A percentile compares a stretch with the other conserved stretches of the same genome.
Conservation (phyloP, 53 echinoderm and acorn worm genomes). For the Temnopleurus reevesii region DNA sequence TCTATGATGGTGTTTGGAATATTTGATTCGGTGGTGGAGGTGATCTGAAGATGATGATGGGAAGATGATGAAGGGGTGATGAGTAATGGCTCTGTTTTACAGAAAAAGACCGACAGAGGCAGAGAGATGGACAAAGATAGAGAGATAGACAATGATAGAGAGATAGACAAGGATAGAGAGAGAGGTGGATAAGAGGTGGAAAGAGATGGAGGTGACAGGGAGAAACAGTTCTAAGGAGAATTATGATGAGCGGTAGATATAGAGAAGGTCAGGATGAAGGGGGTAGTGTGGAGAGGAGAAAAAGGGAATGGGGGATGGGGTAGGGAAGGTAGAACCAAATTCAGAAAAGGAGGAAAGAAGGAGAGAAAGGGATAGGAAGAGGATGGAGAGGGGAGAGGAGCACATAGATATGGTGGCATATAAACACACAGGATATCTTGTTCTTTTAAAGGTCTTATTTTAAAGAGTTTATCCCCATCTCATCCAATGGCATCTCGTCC, state of each 20-base stretch:
- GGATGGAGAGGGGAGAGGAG: background rate
- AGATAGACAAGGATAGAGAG: too few relatives aligned
- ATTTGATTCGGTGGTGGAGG: background rate
- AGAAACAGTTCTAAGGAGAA: too few relatives aligned
- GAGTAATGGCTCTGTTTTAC: constrained; percentile 19
- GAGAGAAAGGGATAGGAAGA: background rate
- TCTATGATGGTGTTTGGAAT: background rate
- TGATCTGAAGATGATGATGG: background rate
- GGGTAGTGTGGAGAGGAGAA: too few relatives aligned
- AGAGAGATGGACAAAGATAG: background rate
- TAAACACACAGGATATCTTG: too few relatives aligned
- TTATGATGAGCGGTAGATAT: too few relatives aligned
- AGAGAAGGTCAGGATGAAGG: too few relatives aligned
- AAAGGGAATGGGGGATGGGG: background rate
- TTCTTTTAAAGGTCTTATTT: too few relatives aligned
- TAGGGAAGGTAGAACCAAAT: background rate
- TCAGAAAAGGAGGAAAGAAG: background rate
- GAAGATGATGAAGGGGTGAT: background rate
- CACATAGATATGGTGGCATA: background rate
- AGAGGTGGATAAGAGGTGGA: background rate
- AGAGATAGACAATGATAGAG: background rate
- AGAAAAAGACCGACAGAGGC: background rate
- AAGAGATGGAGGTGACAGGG: background rate
- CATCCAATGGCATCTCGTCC: too few relatives aligned
- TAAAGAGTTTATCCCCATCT: too few relatives aligned